Evolutionary conservation across 2,888 invertebrate species (phyloP).

Genomic region (Cartodere bifasciata): DNA sequence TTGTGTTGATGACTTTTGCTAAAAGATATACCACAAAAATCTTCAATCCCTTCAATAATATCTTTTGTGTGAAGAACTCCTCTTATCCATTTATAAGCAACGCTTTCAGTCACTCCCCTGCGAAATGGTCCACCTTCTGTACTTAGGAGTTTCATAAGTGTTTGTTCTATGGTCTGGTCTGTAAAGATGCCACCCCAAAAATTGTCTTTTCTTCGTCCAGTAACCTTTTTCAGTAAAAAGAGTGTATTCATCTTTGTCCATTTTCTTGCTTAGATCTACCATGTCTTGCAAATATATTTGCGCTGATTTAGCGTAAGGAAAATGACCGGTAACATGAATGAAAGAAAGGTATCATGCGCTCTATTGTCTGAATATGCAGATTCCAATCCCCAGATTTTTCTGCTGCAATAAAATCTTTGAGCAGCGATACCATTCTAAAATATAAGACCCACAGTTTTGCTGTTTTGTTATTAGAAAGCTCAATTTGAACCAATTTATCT

Average conservation of each 20-base stretch:
- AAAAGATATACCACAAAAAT: conserved; percentile 16
- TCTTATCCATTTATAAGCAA: conserved; percentile 13
- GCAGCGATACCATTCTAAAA: conserved; percentile 1
- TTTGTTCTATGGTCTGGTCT: conserved; percentile 19
- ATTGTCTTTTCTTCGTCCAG: conserved; percentile 13
- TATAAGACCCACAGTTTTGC: not conserved
- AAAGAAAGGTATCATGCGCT: conserved; percentile 19
- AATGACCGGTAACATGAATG: conserved; percentile 18
- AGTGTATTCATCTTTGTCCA: conserved; percentile 12
- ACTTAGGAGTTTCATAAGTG: conserved; percentile 13
- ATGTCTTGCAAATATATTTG: conserved; percentile 17
- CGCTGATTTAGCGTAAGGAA: conserved; percentile 12
- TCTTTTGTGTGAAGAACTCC: conserved; percentile 16
- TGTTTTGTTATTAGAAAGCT: conserved; percentile 1
- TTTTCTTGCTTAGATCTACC: conserved; percentile 7
- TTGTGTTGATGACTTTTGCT: conserved; percentile 12
- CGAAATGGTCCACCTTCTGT: conserved; percentile 14
- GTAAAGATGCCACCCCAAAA: conserved; percentile 16
- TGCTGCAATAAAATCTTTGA: conserved; percentile 11
- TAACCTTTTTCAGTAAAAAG: conserved; percentile 13
- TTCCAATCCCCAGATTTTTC: conserved; percentile 16
- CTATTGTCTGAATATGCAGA: conserved; percentile 13
- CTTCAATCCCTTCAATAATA: conserved; percentile 16
- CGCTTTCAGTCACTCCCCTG: conserved; percentile 15
- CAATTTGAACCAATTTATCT: too few species aligned